Percentiles rank a stretch among this genome's conserved stretches.
phyloP scores from a whole-genome alignment of 2,797 vertebrate species.

The Syncerus caffer region DNA sequence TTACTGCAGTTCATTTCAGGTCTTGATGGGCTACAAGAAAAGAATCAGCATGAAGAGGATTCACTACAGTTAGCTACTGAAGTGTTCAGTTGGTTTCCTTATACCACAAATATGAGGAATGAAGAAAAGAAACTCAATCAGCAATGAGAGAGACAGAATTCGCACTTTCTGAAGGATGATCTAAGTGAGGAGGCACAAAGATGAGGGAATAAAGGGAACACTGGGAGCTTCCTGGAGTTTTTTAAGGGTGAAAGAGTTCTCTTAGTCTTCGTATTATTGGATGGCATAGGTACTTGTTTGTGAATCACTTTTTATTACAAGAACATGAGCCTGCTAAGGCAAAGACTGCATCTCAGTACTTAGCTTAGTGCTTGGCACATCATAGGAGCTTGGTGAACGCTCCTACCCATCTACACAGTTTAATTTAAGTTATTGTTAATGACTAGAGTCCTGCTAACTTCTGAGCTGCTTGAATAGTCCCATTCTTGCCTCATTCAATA shows the following conservation, averaged over 20 bases:
- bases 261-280: neutral
- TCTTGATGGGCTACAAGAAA: neutral
- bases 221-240: neutral
- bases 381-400: neutral
- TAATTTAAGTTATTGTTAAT: neutral
- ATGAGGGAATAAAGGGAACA: neutral
- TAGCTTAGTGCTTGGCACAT: neutral
- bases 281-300: neutral
- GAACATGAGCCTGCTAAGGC: neutral
- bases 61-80: neutral
- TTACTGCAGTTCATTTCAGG: slow-evolving; percentile 33
- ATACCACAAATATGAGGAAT: neutral
- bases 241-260: neutral
- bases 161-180: neutral
- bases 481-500: neutral
- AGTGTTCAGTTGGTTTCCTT: neutral
- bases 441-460: neutral
- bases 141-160: neutral
- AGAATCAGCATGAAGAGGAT: neutral
- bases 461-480: neutral
- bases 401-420: neutral
- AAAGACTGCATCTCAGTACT: neutral
- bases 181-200: neutral
- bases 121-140: neutral
- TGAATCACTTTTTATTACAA: neutral